Conservation (phyloP, 2,113 vertebrate species). For the Lathamus discolor region DNA sequence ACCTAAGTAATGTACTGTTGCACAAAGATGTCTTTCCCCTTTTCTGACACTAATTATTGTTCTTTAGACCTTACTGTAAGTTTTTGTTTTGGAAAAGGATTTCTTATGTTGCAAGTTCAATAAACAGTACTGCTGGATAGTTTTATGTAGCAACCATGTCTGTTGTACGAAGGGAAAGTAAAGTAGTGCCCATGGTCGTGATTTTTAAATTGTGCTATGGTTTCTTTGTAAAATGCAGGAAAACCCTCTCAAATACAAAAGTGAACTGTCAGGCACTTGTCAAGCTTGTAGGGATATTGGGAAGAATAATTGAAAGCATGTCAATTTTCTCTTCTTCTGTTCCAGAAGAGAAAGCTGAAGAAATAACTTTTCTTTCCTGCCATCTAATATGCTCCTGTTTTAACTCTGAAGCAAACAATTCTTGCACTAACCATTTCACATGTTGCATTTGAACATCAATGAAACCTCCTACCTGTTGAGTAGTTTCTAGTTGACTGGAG, state of each 20-base stretch:
- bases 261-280: not conserved
- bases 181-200: not conserved
- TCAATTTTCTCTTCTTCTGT: conserved; percentile 20
- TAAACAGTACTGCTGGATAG: not conserved
- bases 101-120: not conserved
- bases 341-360: conserved; percentile 19
- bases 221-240: not conserved
- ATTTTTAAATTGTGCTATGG: not conserved
- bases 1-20: not conserved
- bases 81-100: not conserved
- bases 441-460: conserved; percentile 84
- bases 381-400: conserved; percentile 18
- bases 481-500: conserved; percentile 77
- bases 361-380: conserved; percentile 28
- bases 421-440: conserved; percentile 60
- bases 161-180: not conserved
- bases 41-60: not conserved
- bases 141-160: not conserved
- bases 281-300: not conserved
- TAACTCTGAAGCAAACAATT: conserved; percentile 52
- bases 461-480: conserved; percentile 69
- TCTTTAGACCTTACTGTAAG: not conserved
- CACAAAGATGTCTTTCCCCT: not conserved
- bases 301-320: not conserved
- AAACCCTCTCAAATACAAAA: not conserved